Base-by-base conservation (phyloP, 2,797 vertebrate species). In the Girardinus metallicus region DNA sequence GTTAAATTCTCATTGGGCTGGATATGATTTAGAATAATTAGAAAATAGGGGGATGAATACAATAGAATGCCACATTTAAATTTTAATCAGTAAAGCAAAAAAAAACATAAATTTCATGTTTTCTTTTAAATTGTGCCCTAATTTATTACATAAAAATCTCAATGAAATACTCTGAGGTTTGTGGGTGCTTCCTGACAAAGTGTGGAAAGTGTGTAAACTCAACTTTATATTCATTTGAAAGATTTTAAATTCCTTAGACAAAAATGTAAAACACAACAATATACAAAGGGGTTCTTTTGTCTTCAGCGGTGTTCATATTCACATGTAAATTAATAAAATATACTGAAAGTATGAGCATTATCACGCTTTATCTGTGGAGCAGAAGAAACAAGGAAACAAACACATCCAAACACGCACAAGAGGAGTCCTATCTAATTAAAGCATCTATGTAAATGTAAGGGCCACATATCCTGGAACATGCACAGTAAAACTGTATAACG, bases 401-500 rank as follows among this genome's bases (percentile, higher is more conserved):
- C 23, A 8, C 12, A 44, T 1, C 11, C 23, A 15, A 44, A 43
- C 68, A 71, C 6, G n/a, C 18, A 70, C 11, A 70, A 44, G 23
- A 15, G 15, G 5, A 70, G 21, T 43, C 26, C 8, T 70, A 70
- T 70, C 12, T 9, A 44, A 71, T 29, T 18, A 18, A 31, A 16
- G 15, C 53, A 10, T 55, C 18, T n/a, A 64, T 76, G 51, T 76
- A 68, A 29, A 34, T 71, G 34, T 44, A 57, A 13, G 23, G 41
- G 29, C 23, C 23, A 47, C 75, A 34, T 57, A 77, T 51, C 75
- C 44, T 8, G 23, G 34, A 36, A 39, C 10, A 12, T 60, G 47
- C 36, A 36, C 5, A 81, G 15, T 8, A 75, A n/a, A 80, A 77
- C 49, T 62, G 46, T 43, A 31, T 64, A 26, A 84, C 5, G 10